Conservation (phyloP, 2,888 invertebrate species). For the Azorinus chamasolen region DNA sequence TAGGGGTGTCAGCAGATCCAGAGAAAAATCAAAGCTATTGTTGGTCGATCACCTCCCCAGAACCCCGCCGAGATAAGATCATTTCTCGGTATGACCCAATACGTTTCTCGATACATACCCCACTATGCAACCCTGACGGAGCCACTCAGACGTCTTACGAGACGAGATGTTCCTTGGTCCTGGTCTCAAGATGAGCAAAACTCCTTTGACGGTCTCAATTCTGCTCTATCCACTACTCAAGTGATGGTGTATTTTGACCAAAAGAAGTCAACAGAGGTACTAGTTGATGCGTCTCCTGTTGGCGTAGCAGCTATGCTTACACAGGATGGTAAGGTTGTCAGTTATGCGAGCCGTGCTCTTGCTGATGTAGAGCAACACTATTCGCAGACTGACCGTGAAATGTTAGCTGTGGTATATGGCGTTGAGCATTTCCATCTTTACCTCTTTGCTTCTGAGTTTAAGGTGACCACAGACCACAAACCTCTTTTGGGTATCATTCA, state of each 20-base stretch:
- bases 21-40: constrained; percentile 34
- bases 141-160: too few relatives aligned
- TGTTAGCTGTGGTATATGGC: constrained; percentile 73
- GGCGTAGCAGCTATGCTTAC: too few relatives aligned
- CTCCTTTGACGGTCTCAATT: too few relatives aligned
- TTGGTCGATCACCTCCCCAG: constrained; percentile 15
- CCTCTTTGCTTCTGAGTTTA: too few relatives aligned
- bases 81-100: constrained; percentile 55
- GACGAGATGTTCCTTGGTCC: constrained; percentile 52
- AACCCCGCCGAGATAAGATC: constrained; percentile 38
- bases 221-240: too few relatives aligned
- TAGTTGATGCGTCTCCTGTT: too few relatives aligned
- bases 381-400: constrained; percentile 73
- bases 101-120: too few relatives aligned
- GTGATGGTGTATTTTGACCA: too few relatives aligned
- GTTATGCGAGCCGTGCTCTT: constrained; percentile 66
- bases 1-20: constrained; percentile 41
- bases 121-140: too few relatives aligned
- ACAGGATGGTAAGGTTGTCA: constrained; percentile 58
- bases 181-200: constrained; percentile 44
- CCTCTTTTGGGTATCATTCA: constrained; percentile 72
- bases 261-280: too few relatives aligned
- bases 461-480: constrained; percentile 78
- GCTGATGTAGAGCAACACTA: constrained; percentile 68
- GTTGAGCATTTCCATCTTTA: too few relatives aligned